Percentiles rank a stretch among this genome's conserved stretches.
Conservation (phyloP, 2,888 invertebrate species). For the Caenorhabditis sp. region DNA sequence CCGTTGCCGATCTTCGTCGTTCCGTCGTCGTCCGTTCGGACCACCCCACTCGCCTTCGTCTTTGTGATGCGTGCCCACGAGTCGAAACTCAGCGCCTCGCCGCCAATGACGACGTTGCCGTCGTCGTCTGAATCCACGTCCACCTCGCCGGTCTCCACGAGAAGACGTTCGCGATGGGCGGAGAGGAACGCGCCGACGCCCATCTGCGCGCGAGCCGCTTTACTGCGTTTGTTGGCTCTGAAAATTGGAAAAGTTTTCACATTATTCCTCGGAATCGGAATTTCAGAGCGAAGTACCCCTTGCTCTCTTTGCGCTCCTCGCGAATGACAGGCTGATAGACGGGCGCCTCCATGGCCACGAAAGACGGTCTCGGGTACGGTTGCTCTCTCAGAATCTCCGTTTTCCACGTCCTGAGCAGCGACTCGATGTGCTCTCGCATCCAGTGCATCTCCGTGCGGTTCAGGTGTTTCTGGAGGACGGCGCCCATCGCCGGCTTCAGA, state of each 20-base stretch:
- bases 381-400: constrained; percentile 57
- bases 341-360: constrained; percentile 61
- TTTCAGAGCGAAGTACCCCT: no score
- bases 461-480: constrained; percentile 55
- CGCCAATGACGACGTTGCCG: constrained; percentile 60
- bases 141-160: constrained; percentile 54
- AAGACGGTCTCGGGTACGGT: constrained; percentile 49
- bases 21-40: constrained; percentile 40
- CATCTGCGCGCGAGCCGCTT: constrained; percentile 25
- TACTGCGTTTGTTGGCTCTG: constrained; percentile 30
- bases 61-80: constrained; percentile 64
- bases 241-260: constrained; percentile 1
- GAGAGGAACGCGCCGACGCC: constrained; percentile 52
- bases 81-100: constrained; percentile 66
- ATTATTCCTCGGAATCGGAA: no score
- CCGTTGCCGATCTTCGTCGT: constrained; percentile 38
- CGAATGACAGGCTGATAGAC: constrained; percentile 51
- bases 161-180: constrained; percentile 18
- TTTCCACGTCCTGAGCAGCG: constrained; percentile 61
- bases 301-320: constrained; percentile 34
- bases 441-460: constrained; percentile 53
- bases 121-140: constrained; percentile 62
- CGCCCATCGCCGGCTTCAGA: constrained; percentile 65
- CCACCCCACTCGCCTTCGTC: constrained; percentile 51
- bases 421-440: constrained; percentile 62